A percentile compares a stretch with the other conserved stretches of the same genome.
phyloP scores from a whole-genome alignment of 2,888 invertebrate species.

The Notocelia uddmanniana region DNA sequence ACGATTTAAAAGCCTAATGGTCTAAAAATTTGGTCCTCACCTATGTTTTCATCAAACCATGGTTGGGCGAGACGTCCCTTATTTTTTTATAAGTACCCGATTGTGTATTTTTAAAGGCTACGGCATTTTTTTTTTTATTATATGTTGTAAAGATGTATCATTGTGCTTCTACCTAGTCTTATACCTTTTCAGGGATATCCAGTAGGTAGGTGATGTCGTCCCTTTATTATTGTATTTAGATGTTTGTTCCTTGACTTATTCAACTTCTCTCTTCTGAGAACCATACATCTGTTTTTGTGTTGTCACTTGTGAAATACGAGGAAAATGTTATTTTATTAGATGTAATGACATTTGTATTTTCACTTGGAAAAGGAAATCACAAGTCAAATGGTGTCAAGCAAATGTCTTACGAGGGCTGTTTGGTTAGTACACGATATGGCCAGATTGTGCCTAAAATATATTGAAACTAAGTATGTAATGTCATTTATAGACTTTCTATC shows the following conservation, averaged over 20 bases:
- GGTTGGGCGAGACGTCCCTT: too few species aligned
- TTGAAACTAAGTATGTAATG: too few species aligned
- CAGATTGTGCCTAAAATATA: too few species aligned
- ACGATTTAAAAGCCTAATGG: too few species aligned
- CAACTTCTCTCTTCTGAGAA: background rate
- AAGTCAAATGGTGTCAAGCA: too few species aligned
- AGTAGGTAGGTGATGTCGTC: background rate
- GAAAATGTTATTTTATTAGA: background rate
- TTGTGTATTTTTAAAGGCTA: background rate
- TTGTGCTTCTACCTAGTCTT: conserved; percentile 10
- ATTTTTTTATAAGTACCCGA: background rate
- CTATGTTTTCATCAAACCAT: too few species aligned
- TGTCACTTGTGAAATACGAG: background rate
- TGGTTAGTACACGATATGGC: too few species aligned
- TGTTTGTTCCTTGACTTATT: conserved; percentile 12
- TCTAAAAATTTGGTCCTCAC: too few species aligned
- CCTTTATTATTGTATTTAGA: conserved; percentile 14
- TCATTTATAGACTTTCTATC: too few species aligned
- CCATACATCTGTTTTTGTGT: background rate
- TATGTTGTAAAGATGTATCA: conserved; percentile 15
- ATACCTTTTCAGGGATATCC: background rate
- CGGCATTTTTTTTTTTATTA: background rate
- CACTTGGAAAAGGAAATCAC: too few species aligned
- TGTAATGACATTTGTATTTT: background rate
- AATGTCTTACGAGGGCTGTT: too few species aligned